Evolutionary conservation across 1,140 invertebrate species (phyloP).

Genomic region (Stenopsyche tienmushanensis): DNA sequence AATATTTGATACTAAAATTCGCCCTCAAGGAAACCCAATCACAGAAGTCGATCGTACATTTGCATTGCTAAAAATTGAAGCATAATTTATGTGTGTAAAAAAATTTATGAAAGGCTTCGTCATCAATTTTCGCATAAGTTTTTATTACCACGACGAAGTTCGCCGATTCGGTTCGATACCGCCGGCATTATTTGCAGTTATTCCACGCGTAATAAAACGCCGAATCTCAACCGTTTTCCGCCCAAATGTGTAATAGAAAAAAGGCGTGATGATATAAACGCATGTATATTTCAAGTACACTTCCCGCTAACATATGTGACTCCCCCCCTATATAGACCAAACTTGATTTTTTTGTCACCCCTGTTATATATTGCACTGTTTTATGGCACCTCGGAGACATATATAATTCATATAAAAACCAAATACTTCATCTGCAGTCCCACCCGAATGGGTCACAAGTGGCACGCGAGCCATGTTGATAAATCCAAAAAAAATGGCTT

Average conservation of each 20-base stretch:
- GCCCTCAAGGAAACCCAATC: no score
- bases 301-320: not conserved
- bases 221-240: not conserved
- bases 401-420: constrained; percentile 14
- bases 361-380: not conserved
- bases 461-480: not conserved
- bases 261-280: not conserved
- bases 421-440: not conserved
- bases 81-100: no score
- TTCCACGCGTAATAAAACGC: not conserved
- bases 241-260: not conserved
- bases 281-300: no score
- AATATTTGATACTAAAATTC: no score
- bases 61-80: no score
- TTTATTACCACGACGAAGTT: no score
- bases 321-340: no score
- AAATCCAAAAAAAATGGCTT: no score
- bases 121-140: no score
- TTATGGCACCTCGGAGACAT: constrained; percentile 19
- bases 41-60: no score
- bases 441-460: not conserved
- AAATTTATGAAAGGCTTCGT: no score
- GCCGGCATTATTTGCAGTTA: not conserved
- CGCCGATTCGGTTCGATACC: no score
- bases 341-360: not conserved